phyloP scores from a whole-genome alignment of 1,140 invertebrate species.

The Pissodes strobi region DNA sequence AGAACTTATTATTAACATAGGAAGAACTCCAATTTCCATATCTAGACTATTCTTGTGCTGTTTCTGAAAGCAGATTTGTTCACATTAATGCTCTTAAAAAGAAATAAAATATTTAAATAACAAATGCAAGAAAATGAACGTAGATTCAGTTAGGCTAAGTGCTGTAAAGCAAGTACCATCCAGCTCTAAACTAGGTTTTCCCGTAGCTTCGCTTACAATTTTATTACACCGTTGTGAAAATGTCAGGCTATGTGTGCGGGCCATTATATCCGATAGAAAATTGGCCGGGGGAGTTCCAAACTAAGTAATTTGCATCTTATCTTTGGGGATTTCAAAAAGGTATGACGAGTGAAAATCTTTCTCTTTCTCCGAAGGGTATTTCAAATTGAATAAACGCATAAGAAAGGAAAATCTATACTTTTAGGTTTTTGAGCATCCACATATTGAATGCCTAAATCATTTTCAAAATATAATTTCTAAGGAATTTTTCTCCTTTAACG shows the following conservation, averaged over 20 bases:
- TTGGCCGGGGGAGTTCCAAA: conserved; percentile 40
- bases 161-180: too few relatives aligned
- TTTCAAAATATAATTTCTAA: too few relatives aligned
- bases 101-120: too few relatives aligned
- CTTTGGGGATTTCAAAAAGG: conserved; percentile 35
- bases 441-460: conserved; percentile 20
- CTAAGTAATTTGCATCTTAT: conserved; percentile 48
- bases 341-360: conserved; percentile 28
- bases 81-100: too few relatives aligned
- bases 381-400: conserved; percentile 27
- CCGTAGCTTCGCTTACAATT: conserved; percentile 4
- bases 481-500: too few relatives aligned
- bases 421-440: conserved; percentile 18
- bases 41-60: too few relatives aligned
- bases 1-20: too few relatives aligned
- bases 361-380: conserved; percentile 3
- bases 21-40: too few relatives aligned
- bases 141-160: too few relatives aligned
- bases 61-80: too few relatives aligned
- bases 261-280: conserved; percentile 24
- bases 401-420: conserved; percentile 26
- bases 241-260: background rate
- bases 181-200: too few relatives aligned
- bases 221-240: conserved; percentile 2
- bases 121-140: too few relatives aligned